phyloP scores from a whole-genome alignment of 2,888 invertebrate genomes.

The Dyspetes luteomarginatus region DNA sequence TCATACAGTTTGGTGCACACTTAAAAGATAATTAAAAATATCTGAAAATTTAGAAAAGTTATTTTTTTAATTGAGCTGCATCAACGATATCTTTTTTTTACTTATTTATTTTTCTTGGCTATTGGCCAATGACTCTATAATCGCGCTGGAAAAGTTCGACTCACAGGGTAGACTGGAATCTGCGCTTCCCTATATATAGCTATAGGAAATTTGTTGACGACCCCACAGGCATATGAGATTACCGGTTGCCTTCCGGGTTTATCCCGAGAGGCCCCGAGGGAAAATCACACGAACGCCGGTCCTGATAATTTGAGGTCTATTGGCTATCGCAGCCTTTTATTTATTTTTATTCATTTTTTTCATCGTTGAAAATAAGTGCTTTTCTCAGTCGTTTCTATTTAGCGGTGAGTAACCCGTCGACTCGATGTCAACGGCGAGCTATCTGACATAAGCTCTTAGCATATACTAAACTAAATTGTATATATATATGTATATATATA shows the following conservation, averaged over 20 bases:
- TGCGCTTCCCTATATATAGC: not conserved
- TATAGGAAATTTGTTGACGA: conserved; percentile 25
- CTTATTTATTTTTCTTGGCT: not conserved
- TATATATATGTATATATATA: too few relatives aligned
- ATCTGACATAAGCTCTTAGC: conserved; percentile 53
- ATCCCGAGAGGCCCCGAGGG: conserved; percentile 11
- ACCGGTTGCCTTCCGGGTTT: conserved; percentile 61
- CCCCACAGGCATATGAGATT: conserved; percentile 33
- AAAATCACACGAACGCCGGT: conserved; percentile 24
- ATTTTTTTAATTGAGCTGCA: too few relatives aligned
- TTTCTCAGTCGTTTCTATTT: conserved; percentile 64
- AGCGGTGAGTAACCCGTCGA: conserved; percentile 61
- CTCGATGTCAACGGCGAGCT: conserved; percentile 70
- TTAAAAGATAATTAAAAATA: too few relatives aligned
- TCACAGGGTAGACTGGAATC: conserved; percentile 12
- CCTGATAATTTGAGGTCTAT: conserved; percentile 38
- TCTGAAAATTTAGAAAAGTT: too few relatives aligned
- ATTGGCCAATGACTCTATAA: conserved; percentile 32
- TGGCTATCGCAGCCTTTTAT: conserved; percentile 21
- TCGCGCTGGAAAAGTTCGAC: conserved; percentile 2
- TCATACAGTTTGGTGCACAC: too few relatives aligned
- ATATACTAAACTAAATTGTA: too few relatives aligned
- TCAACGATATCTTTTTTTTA: not conserved
- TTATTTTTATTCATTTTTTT: conserved; percentile 44
- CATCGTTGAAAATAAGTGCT: conserved; percentile 60